phyloP scores from a whole-genome alignment of 2,797 vertebrate species.

The Sorex maritimensis region DNA sequence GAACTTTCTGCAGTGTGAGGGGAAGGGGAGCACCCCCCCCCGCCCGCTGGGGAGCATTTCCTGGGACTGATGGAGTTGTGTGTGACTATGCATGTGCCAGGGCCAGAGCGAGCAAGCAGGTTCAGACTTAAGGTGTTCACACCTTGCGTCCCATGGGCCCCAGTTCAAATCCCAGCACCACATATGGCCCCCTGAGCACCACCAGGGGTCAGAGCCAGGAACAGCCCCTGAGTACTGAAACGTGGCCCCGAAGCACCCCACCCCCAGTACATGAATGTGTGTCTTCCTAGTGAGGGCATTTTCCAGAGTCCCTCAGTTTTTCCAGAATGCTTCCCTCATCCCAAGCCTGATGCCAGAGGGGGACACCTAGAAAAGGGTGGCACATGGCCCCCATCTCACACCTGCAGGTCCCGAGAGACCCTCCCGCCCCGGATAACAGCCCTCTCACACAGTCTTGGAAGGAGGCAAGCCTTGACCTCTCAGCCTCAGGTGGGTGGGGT shows the following conservation, averaged over 20 bases:
- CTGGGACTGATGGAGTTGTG: neutral
- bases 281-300: neutral
- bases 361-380: neutral
- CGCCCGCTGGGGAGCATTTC: neutral
- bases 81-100: too few species aligned
- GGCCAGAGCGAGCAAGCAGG: neutral
- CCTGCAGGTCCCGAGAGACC: fast-evolving
- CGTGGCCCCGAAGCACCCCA: too few species aligned
- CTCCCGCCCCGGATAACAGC: neutral
- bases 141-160: too few species aligned
- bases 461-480: neutral
- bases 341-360: neutral
- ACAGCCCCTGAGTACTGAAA: too few species aligned
- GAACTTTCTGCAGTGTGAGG: neutral
- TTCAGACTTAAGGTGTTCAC: too few species aligned
- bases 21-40: too few species aligned
- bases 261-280: neutral
- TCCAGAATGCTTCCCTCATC: neutral
- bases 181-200: too few species aligned
- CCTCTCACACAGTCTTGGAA: neutral
- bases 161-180: too few species aligned
- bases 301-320: neutral
- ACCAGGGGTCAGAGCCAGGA: too few species aligned
- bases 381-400: neutral
- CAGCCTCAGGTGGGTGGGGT: neutral